A percentile compares a stretch with the other conserved stretches of the same genome.
These are phyloP conservation scores for Pseudomyrmex pallidus DNA, from an alignment of 1,140 invertebrate species.

Conservation along the genomic window DNA sequence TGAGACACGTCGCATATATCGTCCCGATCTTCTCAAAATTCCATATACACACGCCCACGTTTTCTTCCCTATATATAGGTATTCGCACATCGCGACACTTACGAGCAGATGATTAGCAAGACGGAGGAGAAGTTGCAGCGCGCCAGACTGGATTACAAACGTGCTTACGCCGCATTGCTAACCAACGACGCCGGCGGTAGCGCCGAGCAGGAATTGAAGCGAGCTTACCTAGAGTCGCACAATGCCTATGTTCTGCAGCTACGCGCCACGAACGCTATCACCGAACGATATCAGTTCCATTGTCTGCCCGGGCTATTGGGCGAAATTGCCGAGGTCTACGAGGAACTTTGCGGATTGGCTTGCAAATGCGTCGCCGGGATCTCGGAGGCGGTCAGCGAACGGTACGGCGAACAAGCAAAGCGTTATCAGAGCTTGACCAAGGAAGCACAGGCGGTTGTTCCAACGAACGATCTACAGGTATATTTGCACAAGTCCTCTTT, in stretches of 20 bases:
- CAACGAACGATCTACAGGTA: conserved; percentile 80
- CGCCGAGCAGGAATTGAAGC: conserved; percentile 87
- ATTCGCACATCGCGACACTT: conserved; percentile 95
- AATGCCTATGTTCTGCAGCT: conserved; percentile 97
- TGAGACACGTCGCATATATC: too few relatives aligned
- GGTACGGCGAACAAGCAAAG: conserved; percentile 77
- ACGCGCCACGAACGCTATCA: conserved; percentile 95
- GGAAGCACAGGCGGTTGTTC: conserved; percentile 76
- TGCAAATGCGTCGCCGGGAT: conserved; percentile 81
- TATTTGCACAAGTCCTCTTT: background rate
- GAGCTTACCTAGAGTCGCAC: conserved; percentile 94
- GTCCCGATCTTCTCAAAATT: background rate
- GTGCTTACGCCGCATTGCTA: conserved; percentile 91
- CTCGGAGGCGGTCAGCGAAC: conserved; percentile 78
- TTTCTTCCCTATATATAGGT: conserved; percentile 80
- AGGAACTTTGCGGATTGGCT: conserved; percentile 79
- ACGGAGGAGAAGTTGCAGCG: conserved; percentile 93
- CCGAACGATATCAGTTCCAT: conserved; percentile 87
- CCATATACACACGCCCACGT: background rate
- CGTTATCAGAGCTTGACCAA: conserved; percentile 78
- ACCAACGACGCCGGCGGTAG: conserved; percentile 77
- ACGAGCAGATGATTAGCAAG: conserved; percentile 95
- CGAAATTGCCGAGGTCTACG: conserved; percentile 82
- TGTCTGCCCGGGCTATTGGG: conserved; percentile 80
- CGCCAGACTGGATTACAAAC: conserved; percentile 92